phyloP scores from a whole-genome alignment of 2,888 invertebrate genomes.

The Apodemia duryi region DNA sequence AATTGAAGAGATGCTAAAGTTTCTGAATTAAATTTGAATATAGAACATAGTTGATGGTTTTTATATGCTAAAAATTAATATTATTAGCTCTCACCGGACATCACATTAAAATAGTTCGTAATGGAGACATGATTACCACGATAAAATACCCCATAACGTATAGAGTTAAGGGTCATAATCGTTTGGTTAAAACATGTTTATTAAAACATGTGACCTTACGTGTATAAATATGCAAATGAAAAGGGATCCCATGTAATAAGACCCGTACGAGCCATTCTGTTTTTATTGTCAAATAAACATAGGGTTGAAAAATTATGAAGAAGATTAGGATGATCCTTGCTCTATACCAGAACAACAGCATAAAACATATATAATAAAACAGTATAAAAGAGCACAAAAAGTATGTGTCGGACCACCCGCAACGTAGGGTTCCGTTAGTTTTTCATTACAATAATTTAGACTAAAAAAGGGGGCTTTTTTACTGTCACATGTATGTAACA shows the following conservation, averaged over 20 bases:
- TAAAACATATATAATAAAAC: no score
- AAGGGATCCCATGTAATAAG: slow-evolving; percentile 12
- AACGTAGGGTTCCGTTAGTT: no score
- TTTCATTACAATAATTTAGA: no score
- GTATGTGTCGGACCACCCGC: no score
- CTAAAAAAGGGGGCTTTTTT: no score
- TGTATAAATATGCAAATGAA: slow-evolving; percentile 11
- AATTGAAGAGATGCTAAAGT: no score
- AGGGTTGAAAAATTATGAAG: slow-evolving; percentile 9
- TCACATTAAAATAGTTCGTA: background rate
- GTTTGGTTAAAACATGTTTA: slow-evolving; percentile 8
- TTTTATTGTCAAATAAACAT: slow-evolving; percentile 13
- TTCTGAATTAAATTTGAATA: background rate
- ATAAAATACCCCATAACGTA: background rate
- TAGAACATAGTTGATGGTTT: background rate
- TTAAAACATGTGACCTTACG: slow-evolving; percentile 9
- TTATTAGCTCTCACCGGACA: background rate
- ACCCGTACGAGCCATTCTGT: slow-evolving; percentile 10
- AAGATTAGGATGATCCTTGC: slow-evolving; percentile 8
- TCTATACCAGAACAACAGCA: background rate
- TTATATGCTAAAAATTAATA: slow-evolving; percentile 1
- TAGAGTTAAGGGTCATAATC: slow-evolving; percentile 5
- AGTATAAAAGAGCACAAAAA: no score
- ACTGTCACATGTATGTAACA: no score
- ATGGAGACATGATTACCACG: background rate